phyloP scores from a whole-genome alignment of 2,888 invertebrate species.

The Choristoneura rosaceana region DNA sequence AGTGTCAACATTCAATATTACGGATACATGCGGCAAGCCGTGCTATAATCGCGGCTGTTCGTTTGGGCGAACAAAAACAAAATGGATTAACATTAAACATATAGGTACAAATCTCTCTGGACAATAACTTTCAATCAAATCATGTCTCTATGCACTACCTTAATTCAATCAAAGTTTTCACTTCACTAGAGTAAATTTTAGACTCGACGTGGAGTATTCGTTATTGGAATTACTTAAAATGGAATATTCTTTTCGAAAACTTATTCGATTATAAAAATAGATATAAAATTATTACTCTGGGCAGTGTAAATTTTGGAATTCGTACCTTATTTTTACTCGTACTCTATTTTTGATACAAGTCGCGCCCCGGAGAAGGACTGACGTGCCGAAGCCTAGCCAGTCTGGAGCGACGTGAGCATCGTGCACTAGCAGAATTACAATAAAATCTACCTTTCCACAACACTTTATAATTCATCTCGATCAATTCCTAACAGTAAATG shows the following conservation, averaged over 20 bases:
- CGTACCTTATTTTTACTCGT: constrained; percentile 37
- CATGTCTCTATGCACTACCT: constrained; percentile 43
- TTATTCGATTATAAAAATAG: constrained; percentile 62
- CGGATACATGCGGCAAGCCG: constrained; percentile 22
- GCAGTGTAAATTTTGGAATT: constrained; percentile 65
- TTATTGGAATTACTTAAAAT: constrained; percentile 58
- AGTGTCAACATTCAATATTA: constrained; percentile 56
- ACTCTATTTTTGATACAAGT: constrained; percentile 8
- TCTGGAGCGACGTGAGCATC: neutral
- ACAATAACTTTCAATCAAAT: constrained; percentile 47
- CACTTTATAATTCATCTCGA: constrained; percentile 52
- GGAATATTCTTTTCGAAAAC: constrained; percentile 55
- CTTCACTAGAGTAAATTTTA: constrained; percentile 53
- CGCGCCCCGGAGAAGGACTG: neutral
- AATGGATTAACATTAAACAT: neutral
- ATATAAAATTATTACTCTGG: constrained; percentile 59
- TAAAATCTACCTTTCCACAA: constrained; percentile 45
- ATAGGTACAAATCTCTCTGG: constrained; percentile 8
- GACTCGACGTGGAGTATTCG: constrained; percentile 65
- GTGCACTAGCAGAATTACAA: constrained; percentile 21
- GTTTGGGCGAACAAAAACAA: constrained; percentile 6
- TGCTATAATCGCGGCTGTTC: constrained; percentile 18
- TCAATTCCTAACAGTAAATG: constrained; percentile 70
- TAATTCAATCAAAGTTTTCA: constrained; percentile 30
- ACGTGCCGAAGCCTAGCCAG: neutral